Percentiles rank a stretch among this genome's conserved stretches.
phyloP scores from a whole-genome alignment of 2,888 invertebrate species.

The Acrobeloides nanus region DNA sequence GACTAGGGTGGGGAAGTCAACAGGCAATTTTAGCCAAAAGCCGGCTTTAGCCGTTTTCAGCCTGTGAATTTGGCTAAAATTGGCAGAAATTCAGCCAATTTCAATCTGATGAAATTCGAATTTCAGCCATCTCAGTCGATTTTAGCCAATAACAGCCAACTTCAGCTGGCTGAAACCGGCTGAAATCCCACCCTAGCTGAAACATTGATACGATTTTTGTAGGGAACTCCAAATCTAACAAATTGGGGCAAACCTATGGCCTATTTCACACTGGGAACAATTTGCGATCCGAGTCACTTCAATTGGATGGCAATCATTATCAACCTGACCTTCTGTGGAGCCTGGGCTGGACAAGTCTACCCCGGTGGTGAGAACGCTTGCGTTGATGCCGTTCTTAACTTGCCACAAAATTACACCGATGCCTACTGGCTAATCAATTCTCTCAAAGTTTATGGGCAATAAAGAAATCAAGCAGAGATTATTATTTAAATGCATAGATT shows the following conservation, averaged over 20 bases:
- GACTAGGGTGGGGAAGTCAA: too few relatives aligned
- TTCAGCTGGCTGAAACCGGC: too few relatives aligned
- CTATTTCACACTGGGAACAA: not conserved
- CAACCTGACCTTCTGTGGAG: constrained; percentile 1
- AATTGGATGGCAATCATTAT: constrained; percentile 1
- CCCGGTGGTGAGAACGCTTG: not conserved
- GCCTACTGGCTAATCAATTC: constrained; percentile 2
- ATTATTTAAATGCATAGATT: too few relatives aligned
- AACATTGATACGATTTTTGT: not conserved
- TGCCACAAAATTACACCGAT: not conserved
- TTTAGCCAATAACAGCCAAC: too few relatives aligned
- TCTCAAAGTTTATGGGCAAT: not conserved
- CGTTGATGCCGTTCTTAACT: not conserved
- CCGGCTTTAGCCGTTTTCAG: too few relatives aligned
- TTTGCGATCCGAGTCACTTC: not conserved
- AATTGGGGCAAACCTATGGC: constrained; percentile 2
- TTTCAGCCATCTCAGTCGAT: too few relatives aligned
- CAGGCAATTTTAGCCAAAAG: too few relatives aligned
- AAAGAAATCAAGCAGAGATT: too few relatives aligned
- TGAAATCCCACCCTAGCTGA: too few relatives aligned
- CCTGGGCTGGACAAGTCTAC: constrained; percentile 1
- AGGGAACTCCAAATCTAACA: constrained; percentile 5
- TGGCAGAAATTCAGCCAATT: too few relatives aligned
- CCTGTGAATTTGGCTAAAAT: too few relatives aligned
- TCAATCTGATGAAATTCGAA: too few relatives aligned